Evolutionary conservation across 2,888 invertebrate genomes (phyloP).

Genomic region (Ochropleura plecta): DNA sequence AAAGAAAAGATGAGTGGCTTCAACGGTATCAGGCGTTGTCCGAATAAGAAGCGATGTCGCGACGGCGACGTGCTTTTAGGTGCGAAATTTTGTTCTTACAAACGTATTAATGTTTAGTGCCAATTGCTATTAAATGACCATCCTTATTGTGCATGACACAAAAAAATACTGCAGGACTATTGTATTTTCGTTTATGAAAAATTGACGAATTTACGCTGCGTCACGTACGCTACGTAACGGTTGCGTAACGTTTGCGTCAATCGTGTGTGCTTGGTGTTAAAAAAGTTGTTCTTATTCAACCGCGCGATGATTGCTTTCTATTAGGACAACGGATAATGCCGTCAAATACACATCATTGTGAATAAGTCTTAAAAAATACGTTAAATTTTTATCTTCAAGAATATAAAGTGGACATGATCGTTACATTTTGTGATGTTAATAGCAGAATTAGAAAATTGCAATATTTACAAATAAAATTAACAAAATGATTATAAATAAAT

Average conservation of each 20-base stretch:
- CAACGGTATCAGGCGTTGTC: not conserved
- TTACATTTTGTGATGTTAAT: slow-evolving; percentile 59
- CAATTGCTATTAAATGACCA: not conserved
- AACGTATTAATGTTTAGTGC: not conserved
- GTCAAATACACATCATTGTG: not conserved
- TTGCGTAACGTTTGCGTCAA: not conserved
- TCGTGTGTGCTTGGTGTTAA: not conserved
- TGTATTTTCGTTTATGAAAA: not conserved
- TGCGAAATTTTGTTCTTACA: not conserved
- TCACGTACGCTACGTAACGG: too few species aligned
- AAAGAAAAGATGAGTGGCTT: slow-evolving; percentile 24
- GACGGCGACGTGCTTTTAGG: not conserved
- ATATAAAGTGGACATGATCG: slow-evolving; percentile 46
- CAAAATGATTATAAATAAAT: slow-evolving; percentile 58
- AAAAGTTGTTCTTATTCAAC: not conserved
- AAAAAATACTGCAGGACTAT: not conserved
- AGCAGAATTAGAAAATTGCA: slow-evolving; percentile 55
- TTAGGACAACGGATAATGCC: slow-evolving; percentile 15
- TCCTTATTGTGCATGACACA: not conserved
- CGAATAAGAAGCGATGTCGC: not conserved
- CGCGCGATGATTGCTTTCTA: not conserved
- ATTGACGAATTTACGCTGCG: not conserved
- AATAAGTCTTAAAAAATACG: slow-evolving; percentile 44
- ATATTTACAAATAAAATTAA: slow-evolving; percentile 66
- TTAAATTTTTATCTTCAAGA: slow-evolving; percentile 51